phyloP scores from a whole-genome alignment of 2,113 vertebrate species.

The Trematomus loennbergii region DNA sequence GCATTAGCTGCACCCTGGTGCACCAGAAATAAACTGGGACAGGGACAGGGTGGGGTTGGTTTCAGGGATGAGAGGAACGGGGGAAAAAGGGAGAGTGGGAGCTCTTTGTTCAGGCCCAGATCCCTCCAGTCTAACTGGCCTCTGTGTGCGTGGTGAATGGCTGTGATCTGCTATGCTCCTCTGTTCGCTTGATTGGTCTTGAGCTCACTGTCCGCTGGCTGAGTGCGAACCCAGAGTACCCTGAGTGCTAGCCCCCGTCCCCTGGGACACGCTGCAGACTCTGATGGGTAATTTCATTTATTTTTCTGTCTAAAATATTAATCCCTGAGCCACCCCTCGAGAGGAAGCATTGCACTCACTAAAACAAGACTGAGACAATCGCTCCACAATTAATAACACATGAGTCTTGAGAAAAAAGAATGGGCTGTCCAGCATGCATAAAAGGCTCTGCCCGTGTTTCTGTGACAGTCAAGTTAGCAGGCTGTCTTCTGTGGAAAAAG shows the following conservation, averaged over 20 bases:
- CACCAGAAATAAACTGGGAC: slow-evolving; percentile 68
- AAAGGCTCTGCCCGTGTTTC: slow-evolving; percentile 56
- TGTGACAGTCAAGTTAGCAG: slow-evolving; percentile 50
- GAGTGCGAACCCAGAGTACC: slow-evolving; percentile 79
- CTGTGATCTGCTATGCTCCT: slow-evolving; percentile 69
- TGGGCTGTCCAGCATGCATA: slow-evolving; percentile 58
- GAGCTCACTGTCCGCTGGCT: slow-evolving; percentile 76
- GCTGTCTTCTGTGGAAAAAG: slow-evolving; percentile 51
- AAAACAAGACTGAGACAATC: slow-evolving; percentile 82
- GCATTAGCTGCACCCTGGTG: slow-evolving; percentile 67
- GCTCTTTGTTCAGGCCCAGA: slow-evolving; percentile 76
- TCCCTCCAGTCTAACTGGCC: slow-evolving; percentile 66
- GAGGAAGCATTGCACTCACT: slow-evolving; percentile 81
- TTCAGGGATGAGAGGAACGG: slow-evolving; percentile 54
- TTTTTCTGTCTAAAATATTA: slow-evolving; percentile 85
- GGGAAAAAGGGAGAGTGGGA: slow-evolving; percentile 44
- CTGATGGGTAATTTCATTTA: slow-evolving; percentile 85
- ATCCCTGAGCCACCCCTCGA: slow-evolving; percentile 77
- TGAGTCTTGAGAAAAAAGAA: slow-evolving; percentile 72
- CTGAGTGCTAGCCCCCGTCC: slow-evolving; percentile 79
- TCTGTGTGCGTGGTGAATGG: slow-evolving; percentile 62
- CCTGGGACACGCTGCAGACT: slow-evolving; percentile 75
- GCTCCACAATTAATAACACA: slow-evolving; percentile 82
- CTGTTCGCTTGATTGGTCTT: slow-evolving; percentile 79
- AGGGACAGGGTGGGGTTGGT: slow-evolving; percentile 61